A percentile compares a stretch with the other conserved stretches of the same genome.
Conservation (phyloP, 2,888 invertebrate species). For the Allygus modestus region DNA sequence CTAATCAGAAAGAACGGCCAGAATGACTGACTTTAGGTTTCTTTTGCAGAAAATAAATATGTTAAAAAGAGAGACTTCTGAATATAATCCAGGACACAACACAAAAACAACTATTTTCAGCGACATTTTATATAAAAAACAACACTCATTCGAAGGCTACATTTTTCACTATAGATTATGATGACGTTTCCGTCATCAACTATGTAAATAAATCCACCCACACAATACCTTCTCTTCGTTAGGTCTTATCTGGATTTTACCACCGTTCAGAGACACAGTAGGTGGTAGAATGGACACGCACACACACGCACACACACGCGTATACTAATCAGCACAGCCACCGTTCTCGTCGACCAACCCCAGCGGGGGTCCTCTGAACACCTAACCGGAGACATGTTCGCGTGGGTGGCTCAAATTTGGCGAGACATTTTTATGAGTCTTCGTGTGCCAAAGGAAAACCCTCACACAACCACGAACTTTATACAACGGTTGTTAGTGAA, state of each 20-base stretch:
- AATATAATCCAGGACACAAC: too few species aligned
- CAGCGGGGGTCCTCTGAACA: neutral
- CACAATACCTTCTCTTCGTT: neutral
- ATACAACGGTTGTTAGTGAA: too few species aligned
- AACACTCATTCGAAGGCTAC: too few species aligned
- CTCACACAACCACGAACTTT: neutral
- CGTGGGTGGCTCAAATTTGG: constrained; percentile 22
- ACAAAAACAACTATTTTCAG: too few species aligned
- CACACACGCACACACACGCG: neutral
- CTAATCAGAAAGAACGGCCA: too few species aligned
- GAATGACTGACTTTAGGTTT: too few species aligned
- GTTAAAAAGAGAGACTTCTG: too few species aligned
- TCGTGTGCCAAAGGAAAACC: neutral
- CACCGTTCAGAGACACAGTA: neutral
- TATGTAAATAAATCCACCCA: neutral
- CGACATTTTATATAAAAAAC: too few species aligned
- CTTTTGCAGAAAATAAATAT: too few species aligned
- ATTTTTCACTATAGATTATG: too few species aligned
- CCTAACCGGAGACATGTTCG: neutral
- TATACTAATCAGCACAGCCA: neutral
- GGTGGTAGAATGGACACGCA: neutral
- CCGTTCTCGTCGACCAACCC: neutral
- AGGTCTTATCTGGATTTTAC: neutral
- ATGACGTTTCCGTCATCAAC: too few species aligned
- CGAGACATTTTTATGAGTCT: constrained; percentile 19